Evolutionary conservation across 2,888 invertebrate genomes (phyloP).

Genomic region (Caenorhabditis sp.): DNA sequence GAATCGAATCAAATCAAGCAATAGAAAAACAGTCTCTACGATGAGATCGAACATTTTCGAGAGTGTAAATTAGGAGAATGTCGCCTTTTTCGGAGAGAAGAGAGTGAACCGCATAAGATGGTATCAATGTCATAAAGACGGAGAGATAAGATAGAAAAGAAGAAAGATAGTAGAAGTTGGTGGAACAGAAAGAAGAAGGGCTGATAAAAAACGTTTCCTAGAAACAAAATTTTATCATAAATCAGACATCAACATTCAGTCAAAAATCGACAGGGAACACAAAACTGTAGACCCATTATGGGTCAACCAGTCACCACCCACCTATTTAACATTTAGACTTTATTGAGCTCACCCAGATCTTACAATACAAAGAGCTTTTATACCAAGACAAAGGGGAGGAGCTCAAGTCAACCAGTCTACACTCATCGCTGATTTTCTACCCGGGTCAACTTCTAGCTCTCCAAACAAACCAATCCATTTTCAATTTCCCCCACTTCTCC

Average conservation of each 20-base stretch:
- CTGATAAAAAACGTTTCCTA: constrained; percentile 11
- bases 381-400: too few species aligned
- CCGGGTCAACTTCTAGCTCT: too few species aligned
- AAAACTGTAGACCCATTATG: too few species aligned
- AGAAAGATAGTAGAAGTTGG: constrained; percentile 10
- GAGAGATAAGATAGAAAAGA: constrained; percentile 17
- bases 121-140: constrained; percentile 9
- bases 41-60: constrained; percentile 10
- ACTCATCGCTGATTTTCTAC: too few species aligned
- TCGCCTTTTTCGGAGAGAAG: background rate
- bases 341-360: too few species aligned
- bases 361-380: too few species aligned
- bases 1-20: constrained; percentile 3
- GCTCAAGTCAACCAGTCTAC: too few species aligned
- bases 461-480: too few species aligned
- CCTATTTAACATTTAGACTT: too few species aligned
- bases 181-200: constrained; percentile 12
- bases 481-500: too few species aligned
- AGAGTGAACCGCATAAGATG: constrained; percentile 12
- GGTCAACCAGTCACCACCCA: too few species aligned
- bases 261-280: background rate
- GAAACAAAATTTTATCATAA: background rate
- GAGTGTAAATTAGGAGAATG: background rate
- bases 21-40: constrained; percentile 1
- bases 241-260: constrained; percentile 9